These are phyloP conservation scores for Adelosebastes latens DNA, from an alignment of 2,797 vertebrate species.

Conservation along the genomic window DNA sequence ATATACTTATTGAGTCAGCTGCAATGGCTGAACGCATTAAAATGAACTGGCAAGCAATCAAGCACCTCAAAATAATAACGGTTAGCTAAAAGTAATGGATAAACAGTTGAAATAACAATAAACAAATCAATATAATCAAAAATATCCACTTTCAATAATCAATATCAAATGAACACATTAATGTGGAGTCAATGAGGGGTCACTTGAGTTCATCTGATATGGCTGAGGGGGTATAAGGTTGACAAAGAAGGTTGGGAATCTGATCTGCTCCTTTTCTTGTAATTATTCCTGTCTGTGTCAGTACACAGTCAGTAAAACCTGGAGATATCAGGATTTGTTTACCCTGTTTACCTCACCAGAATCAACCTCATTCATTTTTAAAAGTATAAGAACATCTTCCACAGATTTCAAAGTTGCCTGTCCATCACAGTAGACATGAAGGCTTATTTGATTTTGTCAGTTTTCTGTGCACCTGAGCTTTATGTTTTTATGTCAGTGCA, in stretches of 20 bases:
- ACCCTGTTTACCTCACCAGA: not conserved
- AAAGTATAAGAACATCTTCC: not conserved
- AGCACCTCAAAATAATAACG: not conserved
- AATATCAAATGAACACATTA: not conserved
- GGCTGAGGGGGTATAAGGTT: not conserved
- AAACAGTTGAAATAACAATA: not conserved
- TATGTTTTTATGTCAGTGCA: constrained; percentile 2
- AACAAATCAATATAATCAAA: too few species aligned
- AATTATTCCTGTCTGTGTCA: not conserved
- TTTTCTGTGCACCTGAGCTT: not conserved
- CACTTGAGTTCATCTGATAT: not conserved
- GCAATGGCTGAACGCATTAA: not conserved
- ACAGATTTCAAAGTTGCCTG: not conserved
- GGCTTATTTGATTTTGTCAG: not conserved
- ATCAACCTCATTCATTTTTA: not conserved
- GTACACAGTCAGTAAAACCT: not conserved
- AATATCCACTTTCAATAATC: not conserved
- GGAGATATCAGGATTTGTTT: not conserved
- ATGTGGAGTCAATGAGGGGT: not conserved
- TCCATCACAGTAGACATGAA: not conserved
- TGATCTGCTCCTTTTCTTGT: not conserved
- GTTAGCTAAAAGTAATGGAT: not conserved
- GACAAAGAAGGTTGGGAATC: not conserved
- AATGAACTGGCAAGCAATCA: not conserved
- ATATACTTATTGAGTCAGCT: not conserved